These are phyloP conservation scores for Mobula hypostoma DNA, from an alignment of 2,113 vertebrate species.

Conservation along the genomic window DNA sequence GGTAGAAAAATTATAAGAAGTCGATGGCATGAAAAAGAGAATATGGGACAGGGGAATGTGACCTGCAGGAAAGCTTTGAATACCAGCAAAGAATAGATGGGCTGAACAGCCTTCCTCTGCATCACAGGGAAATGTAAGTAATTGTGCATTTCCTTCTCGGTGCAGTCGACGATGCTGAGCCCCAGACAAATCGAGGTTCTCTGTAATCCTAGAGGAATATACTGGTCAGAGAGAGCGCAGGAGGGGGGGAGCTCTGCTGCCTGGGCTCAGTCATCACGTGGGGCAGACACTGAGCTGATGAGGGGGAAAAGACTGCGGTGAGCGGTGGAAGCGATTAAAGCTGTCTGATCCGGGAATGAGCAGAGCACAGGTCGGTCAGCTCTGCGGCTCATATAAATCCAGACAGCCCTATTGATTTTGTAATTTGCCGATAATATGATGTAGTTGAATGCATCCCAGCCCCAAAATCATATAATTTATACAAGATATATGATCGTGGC, in stretches of 20 bases:
- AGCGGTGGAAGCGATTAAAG: not conserved
- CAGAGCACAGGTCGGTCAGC: not conserved
- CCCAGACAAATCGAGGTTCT: not conserved
- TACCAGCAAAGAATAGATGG: too few species aligned
- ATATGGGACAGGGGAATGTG: not conserved
- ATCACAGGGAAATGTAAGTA: too few species aligned
- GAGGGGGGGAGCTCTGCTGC: too few species aligned
- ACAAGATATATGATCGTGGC: not conserved
- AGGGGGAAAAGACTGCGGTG: too few species aligned
- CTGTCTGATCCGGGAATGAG: not conserved
- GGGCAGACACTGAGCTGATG: not conserved
- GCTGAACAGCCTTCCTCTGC: too few species aligned
- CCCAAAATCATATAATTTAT: constrained; percentile 30
- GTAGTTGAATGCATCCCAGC: constrained; percentile 23
- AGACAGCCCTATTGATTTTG: constrained; percentile 32
- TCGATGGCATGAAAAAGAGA: too few species aligned
- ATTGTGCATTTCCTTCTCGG: not conserved
- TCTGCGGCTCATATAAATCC: constrained; percentile 12
- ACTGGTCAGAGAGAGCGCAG: not conserved
- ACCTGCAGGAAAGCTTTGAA: too few species aligned
- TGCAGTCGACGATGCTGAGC: not conserved
- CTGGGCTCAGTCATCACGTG: not conserved
- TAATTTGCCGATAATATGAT: constrained; percentile 30
- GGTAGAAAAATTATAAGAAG: too few species aligned
- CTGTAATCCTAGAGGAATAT: not conserved